These are phyloP conservation scores for Fragum sueziense DNA, from an alignment of 2,888 invertebrate genomes.

Conservation along the genomic window DNA sequence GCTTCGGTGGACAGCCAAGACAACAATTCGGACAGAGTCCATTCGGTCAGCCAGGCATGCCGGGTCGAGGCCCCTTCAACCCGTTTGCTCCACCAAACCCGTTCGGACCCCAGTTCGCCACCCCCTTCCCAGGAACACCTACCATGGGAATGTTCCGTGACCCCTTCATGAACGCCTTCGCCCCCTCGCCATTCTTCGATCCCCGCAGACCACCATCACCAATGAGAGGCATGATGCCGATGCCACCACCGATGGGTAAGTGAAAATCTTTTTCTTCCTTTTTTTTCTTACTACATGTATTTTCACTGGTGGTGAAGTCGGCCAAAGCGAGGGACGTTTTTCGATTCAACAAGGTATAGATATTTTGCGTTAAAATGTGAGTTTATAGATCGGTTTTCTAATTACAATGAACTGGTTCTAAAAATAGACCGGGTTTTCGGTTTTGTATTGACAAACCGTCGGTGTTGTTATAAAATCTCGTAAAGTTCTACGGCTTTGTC, in stretches of 20 bases:
- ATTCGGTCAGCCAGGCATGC: neutral
- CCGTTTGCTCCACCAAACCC: conserved; percentile 15
- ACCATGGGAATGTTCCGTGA: conserved; percentile 48
- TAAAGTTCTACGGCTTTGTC: no score
- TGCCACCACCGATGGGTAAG: conserved; percentile 34
- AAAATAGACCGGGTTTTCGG: no score
- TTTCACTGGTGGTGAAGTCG: no score
- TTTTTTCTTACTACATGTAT: no score
- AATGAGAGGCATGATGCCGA: neutral
- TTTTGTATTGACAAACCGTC: no score
- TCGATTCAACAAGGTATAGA: no score
- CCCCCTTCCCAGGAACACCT: conserved; percentile 34
- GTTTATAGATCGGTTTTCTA: no score
- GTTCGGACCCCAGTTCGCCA: conserved; percentile 30
- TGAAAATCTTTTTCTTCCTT: neutral
- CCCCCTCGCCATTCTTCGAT: conserved; percentile 27
- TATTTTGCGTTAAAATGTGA: no score
- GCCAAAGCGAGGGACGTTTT: no score
- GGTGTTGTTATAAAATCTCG: no score
- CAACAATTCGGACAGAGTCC: neutral
- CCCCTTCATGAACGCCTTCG: conserved; percentile 50
- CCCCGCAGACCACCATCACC: conserved; percentile 7
- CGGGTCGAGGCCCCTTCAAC: neutral
- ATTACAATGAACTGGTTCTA: no score
- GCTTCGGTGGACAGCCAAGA: neutral